These are phyloP conservation scores for Galerucella nymphaeae DNA, from an alignment of 2,888 invertebrate genomes.

Conservation along the genomic window DNA sequence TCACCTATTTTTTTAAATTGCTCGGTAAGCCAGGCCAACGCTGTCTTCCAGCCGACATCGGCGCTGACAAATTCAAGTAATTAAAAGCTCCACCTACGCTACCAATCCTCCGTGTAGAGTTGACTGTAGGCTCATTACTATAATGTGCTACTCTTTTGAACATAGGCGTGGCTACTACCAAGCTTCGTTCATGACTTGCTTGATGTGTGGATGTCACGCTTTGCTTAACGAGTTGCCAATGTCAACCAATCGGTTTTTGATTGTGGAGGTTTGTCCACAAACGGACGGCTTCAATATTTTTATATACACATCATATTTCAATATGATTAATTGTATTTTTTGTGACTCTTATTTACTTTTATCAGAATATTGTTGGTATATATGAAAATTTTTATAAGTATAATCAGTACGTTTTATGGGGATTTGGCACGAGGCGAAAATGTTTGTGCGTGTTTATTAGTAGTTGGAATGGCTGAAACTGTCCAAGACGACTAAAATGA, in stretches of 20 bases:
- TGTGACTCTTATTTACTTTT: constrained; percentile 9
- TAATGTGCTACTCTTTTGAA: constrained; percentile 57
- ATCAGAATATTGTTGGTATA: constrained; percentile 14
- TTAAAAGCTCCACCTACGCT: constrained; percentile 63
- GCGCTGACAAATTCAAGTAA: constrained; percentile 52
- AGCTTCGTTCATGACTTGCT: constrained; percentile 48
- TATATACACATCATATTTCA: constrained; percentile 20
- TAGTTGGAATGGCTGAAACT: neutral
- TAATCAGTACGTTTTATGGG: constrained; percentile 12
- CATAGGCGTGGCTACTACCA: constrained; percentile 56
- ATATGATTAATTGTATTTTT: constrained; percentile 26
- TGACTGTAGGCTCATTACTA: constrained; percentile 56
- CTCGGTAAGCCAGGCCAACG: neutral
- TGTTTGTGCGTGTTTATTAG: neutral
- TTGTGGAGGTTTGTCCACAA: constrained; percentile 49
- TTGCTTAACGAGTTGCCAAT: constrained; percentile 48
- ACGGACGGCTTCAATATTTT: constrained; percentile 22
- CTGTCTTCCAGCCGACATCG: neutral
- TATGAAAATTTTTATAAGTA: constrained; percentile 20
- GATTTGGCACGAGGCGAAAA: constrained; percentile 16
- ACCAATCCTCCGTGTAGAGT: constrained; percentile 55
- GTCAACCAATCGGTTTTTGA: constrained; percentile 56
- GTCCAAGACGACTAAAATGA: too few species aligned
- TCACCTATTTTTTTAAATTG: neutral
- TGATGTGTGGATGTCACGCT: constrained; percentile 61